Conservation (phyloP, 2,797 vertebrate genomes). For the Pachyuromys duprasi region DNA sequence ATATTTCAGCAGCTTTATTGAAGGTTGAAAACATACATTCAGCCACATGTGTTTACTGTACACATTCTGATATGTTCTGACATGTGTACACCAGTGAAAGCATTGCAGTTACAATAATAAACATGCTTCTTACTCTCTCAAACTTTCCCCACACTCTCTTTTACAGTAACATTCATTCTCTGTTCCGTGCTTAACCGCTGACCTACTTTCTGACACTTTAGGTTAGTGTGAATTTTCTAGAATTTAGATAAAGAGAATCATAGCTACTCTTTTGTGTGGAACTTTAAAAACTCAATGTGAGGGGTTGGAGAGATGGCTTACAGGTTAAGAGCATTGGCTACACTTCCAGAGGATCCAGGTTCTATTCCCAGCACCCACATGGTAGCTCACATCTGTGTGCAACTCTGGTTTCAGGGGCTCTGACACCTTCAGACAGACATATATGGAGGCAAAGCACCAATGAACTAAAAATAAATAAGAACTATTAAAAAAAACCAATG, state of each 20-base stretch:
- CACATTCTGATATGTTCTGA: not conserved
- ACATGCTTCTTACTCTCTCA: not conserved
- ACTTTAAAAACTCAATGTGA: not conserved
- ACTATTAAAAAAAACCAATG: not conserved
- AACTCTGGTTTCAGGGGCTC: no score
- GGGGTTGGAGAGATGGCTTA: no score
- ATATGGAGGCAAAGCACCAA: no score
- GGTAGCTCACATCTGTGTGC: no score
- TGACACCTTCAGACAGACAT: no score
- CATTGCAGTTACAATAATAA: not conserved
- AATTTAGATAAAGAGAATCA: not conserved
- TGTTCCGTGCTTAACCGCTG: not conserved
- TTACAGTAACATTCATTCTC: not conserved
- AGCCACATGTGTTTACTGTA: not conserved
- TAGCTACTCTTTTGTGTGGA: not conserved
- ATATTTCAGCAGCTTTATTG: constrained; percentile 37
- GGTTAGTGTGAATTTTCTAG: not conserved
- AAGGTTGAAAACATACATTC: not conserved
- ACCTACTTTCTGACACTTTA: not conserved
- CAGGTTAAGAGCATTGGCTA: no score
- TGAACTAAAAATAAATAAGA: no score
- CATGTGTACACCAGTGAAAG: not conserved
- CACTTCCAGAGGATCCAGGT: no score
- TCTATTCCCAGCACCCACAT: no score
- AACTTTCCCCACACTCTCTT: constrained; percentile 23